These are phyloP conservation scores for Spea hammondii DNA, from an alignment of 2,797 vertebrate species.

Conservation along the genomic window DNA sequence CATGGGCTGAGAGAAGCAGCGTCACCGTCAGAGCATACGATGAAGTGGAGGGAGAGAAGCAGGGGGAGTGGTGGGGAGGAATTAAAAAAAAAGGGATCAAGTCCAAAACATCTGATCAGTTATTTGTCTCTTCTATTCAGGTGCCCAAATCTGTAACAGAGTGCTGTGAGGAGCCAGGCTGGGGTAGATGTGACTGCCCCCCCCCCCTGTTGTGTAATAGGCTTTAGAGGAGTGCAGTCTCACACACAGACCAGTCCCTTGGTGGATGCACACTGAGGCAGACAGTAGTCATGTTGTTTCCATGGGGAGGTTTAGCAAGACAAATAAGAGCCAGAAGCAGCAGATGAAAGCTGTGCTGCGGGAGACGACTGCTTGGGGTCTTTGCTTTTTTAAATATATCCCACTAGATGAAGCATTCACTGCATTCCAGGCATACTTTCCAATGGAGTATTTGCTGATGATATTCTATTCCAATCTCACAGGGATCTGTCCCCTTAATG, in stretches of 20 bases:
- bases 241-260: slow-evolving; percentile 27
- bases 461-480: too few species aligned
- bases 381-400: neutral
- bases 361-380: neutral
- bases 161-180: slow-evolving; percentile 12
- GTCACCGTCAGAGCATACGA: slow-evolving; percentile 27
- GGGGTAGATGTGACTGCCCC: neutral
- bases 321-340: neutral
- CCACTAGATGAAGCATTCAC: too few species aligned
- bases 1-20: slow-evolving; percentile 39
- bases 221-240: slow-evolving; percentile 17
- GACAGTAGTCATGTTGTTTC: slow-evolving; percentile 7
- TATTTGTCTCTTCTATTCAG: slow-evolving; percentile 15
- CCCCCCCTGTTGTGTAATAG: slow-evolving; percentile 44
- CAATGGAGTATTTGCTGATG: neutral
- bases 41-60: slow-evolving; percentile 15
- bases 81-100: neutral
- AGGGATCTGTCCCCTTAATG: too few species aligned
- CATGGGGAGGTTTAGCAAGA: slow-evolving; percentile 29
- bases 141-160: slow-evolving; percentile 8
- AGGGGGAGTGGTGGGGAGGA: neutral
- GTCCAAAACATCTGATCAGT: slow-evolving; percentile 22
- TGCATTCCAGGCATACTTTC: neutral
- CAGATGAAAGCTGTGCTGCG: neutral
- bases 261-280: neutral